Conservation (phyloP, 2,888 invertebrate genomes). For the Lasioglossum pauxillum region DNA sequence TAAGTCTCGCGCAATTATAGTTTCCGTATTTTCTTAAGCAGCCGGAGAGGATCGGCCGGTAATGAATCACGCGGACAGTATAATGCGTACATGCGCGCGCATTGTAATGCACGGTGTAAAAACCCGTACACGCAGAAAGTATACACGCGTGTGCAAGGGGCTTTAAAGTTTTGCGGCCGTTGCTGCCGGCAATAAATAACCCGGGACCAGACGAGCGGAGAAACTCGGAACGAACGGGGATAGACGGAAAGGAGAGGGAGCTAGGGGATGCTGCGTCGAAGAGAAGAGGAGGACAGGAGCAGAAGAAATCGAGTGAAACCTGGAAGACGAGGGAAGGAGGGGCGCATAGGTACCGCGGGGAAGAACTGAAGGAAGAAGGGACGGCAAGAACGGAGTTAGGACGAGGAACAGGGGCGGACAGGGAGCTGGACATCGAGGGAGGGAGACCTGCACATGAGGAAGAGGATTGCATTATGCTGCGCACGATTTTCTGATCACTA, state of each 20-base stretch:
- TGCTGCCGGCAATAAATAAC: slow-evolving; percentile 79
- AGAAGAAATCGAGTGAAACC: slow-evolving; percentile 52
- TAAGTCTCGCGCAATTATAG: slow-evolving; percentile 82
- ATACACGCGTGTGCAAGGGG: slow-evolving; percentile 64
- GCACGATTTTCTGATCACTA: slow-evolving; percentile 31
- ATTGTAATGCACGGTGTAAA: slow-evolving; percentile 76
- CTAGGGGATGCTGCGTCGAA: neutral
- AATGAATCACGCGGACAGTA: slow-evolving; percentile 81
- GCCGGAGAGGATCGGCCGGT: slow-evolving; percentile 74
- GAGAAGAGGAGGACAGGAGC: neutral
- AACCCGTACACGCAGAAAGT: slow-evolving; percentile 67
- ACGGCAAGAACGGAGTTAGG: slow-evolving; percentile 42
- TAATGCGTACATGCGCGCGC: slow-evolving; percentile 72
- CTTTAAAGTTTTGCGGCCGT: slow-evolving; percentile 72
- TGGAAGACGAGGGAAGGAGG: slow-evolving; percentile 9
- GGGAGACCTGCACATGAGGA: slow-evolving; percentile 32
- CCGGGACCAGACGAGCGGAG: slow-evolving; percentile 63
- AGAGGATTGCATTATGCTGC: slow-evolving; percentile 49
- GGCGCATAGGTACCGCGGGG: slow-evolving; percentile 15
- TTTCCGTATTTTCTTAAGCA: slow-evolving; percentile 81
- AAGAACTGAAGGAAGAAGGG: slow-evolving; percentile 49
- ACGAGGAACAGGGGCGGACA: slow-evolving; percentile 40
- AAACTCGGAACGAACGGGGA: slow-evolving; percentile 29
- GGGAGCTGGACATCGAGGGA: slow-evolving; percentile 25
- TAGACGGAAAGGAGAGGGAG: slow-evolving; percentile 2